Percentiles rank a stretch among this genome's conserved stretches.
Evolutionary conservation across 2,797 vertebrate species (phyloP).

Genomic region (Australoheros facetus): DNA sequence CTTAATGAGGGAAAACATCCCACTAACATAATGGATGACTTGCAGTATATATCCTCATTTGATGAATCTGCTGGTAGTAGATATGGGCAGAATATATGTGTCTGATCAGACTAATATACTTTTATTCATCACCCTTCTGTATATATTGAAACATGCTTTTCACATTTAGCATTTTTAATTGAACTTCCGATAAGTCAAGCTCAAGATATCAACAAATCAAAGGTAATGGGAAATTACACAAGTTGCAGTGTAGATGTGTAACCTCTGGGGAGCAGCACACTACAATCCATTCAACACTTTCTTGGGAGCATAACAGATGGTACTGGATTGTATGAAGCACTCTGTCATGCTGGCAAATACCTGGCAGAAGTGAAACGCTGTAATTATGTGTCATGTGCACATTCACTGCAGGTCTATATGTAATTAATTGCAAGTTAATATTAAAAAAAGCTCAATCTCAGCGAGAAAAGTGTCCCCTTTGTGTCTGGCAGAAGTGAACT

Average conservation of each 20-base stretch:
- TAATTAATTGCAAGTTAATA: slow-evolving; percentile 54
- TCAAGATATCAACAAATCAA: background rate
- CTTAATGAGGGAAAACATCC: background rate
- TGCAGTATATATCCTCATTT: background rate
- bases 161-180: background rate
- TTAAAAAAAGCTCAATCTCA: slow-evolving; percentile 17
- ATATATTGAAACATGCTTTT: background rate
- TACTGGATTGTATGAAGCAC: slow-evolving; percentile 8
- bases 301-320: slow-evolving; percentile 39
- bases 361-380: slow-evolving; percentile 49
- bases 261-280: slow-evolving; percentile 71
- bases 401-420: slow-evolving; percentile 52
- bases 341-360: slow-evolving; percentile 49
- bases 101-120: background rate
- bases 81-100: background rate
- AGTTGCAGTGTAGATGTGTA: slow-evolving; percentile 51
- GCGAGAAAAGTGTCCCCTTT: slow-evolving; percentile 48
- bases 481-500: slow-evolving; percentile 35
- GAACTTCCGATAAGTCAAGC: background rate
- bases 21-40: background rate
- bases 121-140: background rate
- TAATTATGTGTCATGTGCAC: slow-evolving; percentile 62
- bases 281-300: slow-evolving; percentile 42
- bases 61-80: background rate
- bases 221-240: background rate